These are phyloP conservation scores for Leucosticte australis DNA, from an alignment of 2,113 vertebrate species.

Conservation along the genomic window DNA sequence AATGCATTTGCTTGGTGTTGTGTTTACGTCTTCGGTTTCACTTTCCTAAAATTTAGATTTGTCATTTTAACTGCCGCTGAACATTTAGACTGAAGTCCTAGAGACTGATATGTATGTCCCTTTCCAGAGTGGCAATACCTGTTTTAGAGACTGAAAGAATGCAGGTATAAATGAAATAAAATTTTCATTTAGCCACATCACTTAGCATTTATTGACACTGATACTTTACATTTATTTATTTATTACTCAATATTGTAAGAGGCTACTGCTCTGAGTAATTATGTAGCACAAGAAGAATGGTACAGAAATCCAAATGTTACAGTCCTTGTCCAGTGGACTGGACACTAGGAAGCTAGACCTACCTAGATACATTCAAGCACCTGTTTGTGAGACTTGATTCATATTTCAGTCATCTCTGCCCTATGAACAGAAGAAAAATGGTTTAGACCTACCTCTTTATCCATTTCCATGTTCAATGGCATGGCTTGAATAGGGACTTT, in stretches of 20 bases:
- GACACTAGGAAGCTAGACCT: neutral
- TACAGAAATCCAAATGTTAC: neutral
- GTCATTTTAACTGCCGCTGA: neutral
- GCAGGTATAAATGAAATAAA: neutral
- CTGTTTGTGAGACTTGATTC: neutral
- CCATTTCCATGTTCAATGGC: neutral
- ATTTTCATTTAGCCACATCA: neutral
- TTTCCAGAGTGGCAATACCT: neutral
- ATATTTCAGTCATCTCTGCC: neutral
- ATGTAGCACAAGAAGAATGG: neutral
- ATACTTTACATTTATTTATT: neutral
- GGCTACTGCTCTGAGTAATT: neutral
- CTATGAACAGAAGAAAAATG: neutral
- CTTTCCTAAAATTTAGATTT: neutral
- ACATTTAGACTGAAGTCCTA: neutral
- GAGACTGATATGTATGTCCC: neutral
- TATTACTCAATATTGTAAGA: neutral
- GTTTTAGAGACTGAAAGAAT: neutral
- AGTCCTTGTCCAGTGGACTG: neutral
- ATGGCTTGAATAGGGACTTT: neutral
- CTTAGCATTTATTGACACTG: neutral
- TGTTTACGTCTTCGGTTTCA: neutral
- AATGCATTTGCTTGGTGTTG: neutral
- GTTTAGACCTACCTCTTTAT: neutral
- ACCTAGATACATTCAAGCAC: neutral